Evolutionary conservation across 2,113 vertebrate genomes (phyloP), one percentile per base, ranked within the genome.

Genomic region (Sprattus sprattus): DNA sequence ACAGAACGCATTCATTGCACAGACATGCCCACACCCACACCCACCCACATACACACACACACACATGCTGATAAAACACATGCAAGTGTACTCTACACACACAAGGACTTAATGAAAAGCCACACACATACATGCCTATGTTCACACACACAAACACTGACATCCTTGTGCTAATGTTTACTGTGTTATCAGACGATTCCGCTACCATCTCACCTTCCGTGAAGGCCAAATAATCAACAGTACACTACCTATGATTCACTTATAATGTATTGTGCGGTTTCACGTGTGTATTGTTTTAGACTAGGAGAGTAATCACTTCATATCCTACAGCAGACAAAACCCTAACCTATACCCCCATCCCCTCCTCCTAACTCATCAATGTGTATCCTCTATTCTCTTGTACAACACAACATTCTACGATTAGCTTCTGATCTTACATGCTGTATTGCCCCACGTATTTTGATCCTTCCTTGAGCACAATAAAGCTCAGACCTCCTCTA

Each of bases 191-290:
- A 39, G 10, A 78, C 71, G 44, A 78, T 78, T 78, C 71, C 67
- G 8, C 67, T 75, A 84, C 88, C 83, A 88, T 88, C 89, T 94
- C 92, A 92, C 95, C 95, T 95, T 95, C 95, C 92, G 93, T 95
- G 95, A 95, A 95, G 95, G 95, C 90, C 86, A 84, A 90, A 84
- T 25, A 52, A 90, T 89, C 90, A 93, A 92, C 91, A 89, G 86
- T 93, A 89, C 60, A 93, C 92, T 94, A 93, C 93, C 94, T 93
- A 89, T 85, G 46, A 88, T 87, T 87, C 88, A 87, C 88, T 86
- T 88, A 90, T 87, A 85, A 89, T 85, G 90, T 90, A 87, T 90
- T 81, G 85, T 88, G 89, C 91, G 71, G 32, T 78, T 78, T 92
- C 85, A 64, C 89, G 85, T 85, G 90, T 90, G 45, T 84, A 81